These are phyloP conservation scores for Dascyllus trimaculatus DNA, from an alignment of 2,113 vertebrate species.

Conservation along the genomic window DNA sequence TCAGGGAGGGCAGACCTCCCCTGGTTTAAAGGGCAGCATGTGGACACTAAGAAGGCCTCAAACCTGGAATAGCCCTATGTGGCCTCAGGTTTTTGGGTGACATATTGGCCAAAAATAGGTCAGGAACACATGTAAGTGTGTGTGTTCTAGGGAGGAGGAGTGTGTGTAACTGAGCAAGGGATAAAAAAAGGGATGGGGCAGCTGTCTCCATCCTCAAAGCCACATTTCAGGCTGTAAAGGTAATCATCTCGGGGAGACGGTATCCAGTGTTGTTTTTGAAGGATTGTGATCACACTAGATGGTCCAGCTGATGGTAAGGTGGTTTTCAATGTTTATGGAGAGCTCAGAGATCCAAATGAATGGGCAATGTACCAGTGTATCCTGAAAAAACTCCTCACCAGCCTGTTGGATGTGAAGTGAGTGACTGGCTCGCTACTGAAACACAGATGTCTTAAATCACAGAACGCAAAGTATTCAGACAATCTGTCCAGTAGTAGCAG, in stretches of 20 bases:
- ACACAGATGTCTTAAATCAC: constrained; percentile 73
- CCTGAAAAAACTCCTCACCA: constrained; percentile 42
- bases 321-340: constrained; percentile 72
- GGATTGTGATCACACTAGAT: constrained; percentile 40
- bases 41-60: constrained; percentile 31
- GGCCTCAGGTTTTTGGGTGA: constrained; percentile 2
- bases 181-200: constrained; percentile 13
- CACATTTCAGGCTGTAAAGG: constrained; percentile 62
- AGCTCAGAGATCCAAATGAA: constrained; percentile 53
- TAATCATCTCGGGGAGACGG: constrained; percentile 61
- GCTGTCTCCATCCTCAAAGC: constrained; percentile 48
- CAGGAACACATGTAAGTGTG: not conserved
- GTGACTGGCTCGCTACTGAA: constrained; percentile 46
- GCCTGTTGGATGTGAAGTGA: constrained; percentile 36
- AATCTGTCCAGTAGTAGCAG: constrained; percentile 59
- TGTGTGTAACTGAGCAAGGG: constrained; percentile 8
- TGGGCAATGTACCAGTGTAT: constrained; percentile 37
- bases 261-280: constrained; percentile 67
- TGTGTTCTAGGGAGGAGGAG: not conserved
- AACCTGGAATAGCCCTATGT: constrained; percentile 16
- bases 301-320: constrained; percentile 35
- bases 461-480: constrained; percentile 63
- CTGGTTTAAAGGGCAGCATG: constrained; percentile 16
- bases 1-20: constrained; percentile 25
- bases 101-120: constrained; percentile 10